Conservation (phyloP, 2,113 vertebrate genomes). For the Pleuronectes platessa region DNA sequence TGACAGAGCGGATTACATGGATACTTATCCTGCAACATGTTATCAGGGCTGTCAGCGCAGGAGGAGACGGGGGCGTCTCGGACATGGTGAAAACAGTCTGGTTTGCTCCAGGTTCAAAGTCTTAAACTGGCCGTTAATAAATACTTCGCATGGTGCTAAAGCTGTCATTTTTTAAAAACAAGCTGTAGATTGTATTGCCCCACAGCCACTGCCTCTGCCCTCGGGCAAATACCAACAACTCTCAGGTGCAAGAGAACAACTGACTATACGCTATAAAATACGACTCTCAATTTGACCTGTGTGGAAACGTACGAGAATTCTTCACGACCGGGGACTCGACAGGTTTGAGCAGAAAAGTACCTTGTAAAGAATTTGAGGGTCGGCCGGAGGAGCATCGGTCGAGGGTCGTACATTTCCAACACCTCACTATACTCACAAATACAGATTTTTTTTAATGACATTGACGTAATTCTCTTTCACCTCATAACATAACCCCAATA, state of each 20-base stretch:
- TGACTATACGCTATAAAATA: slow-evolving; percentile 20
- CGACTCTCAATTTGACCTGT: slow-evolving; percentile 26
- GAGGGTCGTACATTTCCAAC: background rate
- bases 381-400: background rate
- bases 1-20: slow-evolving; percentile 35
- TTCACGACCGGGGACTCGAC: slow-evolving; percentile 16
- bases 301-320: slow-evolving; percentile 31
- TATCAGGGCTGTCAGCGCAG: slow-evolving; percentile 49
- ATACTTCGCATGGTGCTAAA: slow-evolving; percentile 65
- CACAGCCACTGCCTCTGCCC: slow-evolving; percentile 36
- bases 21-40: slow-evolving; percentile 36
- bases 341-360: slow-evolving; percentile 18
- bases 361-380: slow-evolving; percentile 18
- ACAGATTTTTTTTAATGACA: too few relatives aligned
- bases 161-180: slow-evolving; percentile 73
- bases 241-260: slow-evolving; percentile 8
- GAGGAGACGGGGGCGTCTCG: slow-evolving; percentile 10
- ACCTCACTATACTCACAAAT: too few relatives aligned
- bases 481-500: too few relatives aligned
- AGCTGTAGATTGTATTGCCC: slow-evolving; percentile 51
- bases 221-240: slow-evolving; percentile 52
- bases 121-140: slow-evolving; percentile 66
- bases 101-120: slow-evolving; percentile 73
- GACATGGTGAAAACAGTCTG: slow-evolving; percentile 52
- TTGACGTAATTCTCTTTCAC: too few relatives aligned